These are phyloP conservation scores for Peromyscus maniculatus DNA, from an alignment of 2,113 vertebrate species.

Conservation along the genomic window DNA sequence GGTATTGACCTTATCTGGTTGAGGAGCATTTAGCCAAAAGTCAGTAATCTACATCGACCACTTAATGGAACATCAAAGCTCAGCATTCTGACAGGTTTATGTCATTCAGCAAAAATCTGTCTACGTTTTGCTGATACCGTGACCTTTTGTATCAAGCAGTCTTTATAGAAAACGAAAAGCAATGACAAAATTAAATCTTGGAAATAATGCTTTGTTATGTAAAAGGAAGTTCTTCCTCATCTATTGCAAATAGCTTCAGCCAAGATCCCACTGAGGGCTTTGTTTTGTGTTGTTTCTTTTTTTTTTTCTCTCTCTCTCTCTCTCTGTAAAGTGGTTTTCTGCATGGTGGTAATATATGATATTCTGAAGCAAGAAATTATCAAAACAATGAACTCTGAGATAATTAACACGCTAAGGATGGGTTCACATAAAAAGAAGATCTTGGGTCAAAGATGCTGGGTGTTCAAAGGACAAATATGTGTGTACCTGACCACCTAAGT, in stretches of 20 bases:
- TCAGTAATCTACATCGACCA: conserved; percentile 95
- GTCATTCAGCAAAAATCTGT: conserved; percentile 93
- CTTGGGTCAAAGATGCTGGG: neutral
- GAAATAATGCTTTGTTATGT: conserved; percentile 80
- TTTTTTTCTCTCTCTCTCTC: neutral
- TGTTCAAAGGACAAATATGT: neutral
- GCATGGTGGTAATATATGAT: neutral
- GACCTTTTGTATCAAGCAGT: conserved; percentile 90
- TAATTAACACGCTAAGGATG: conserved; percentile 42
- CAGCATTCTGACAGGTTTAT: conserved; percentile 94
- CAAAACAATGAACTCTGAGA: conserved; percentile 25
- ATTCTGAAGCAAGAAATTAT: conserved; percentile 69
- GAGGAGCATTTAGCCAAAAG: conserved; percentile 92
- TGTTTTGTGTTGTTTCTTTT: neutral
- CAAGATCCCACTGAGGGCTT: neutral
- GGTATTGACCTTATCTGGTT: conserved; percentile 95
- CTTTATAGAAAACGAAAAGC: conserved; percentile 85
- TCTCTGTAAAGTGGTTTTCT: conserved; percentile 51
- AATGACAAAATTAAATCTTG: conserved; percentile 87
- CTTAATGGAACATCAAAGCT: conserved; percentile 98
- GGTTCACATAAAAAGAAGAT: neutral
- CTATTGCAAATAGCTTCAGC: conserved; percentile 34
- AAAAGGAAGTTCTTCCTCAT: conserved; percentile 70
- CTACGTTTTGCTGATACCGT: conserved; percentile 92
- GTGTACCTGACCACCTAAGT: neutral